A percentile compares a stretch with the other conserved stretches of the same genome.
phyloP scores from a whole-genome alignment of 2,888 invertebrate genomes.

The Argynnis bischoffii region DNA sequence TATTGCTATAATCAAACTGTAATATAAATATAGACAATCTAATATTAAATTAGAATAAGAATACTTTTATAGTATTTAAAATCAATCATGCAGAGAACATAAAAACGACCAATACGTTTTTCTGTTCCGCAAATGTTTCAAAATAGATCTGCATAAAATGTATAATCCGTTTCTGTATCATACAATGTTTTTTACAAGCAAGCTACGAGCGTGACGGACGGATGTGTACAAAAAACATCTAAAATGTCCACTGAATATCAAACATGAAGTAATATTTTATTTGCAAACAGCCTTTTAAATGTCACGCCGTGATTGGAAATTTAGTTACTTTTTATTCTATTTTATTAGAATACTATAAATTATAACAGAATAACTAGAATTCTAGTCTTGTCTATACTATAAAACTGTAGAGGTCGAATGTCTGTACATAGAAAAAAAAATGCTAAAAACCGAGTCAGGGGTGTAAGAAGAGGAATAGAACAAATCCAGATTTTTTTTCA shows the following conservation, averaged over 20 bases:
- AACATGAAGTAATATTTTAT: slow-evolving; percentile 8
- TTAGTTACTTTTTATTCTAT: background rate
- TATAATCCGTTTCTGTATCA: slow-evolving; percentile 1
- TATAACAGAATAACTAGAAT: no score
- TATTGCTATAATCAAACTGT: no score
- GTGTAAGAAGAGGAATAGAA: no score
- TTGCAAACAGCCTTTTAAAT: slow-evolving; percentile 8
- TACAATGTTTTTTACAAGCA: slow-evolving; percentile 3
- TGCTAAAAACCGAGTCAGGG: no score
- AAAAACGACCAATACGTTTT: background rate
- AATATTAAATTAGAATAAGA: no score
- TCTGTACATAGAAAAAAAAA: no score
- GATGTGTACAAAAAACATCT: slow-evolving; percentile 5
- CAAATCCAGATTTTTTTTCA: no score
- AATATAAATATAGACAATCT: no score
- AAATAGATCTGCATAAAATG: background rate
- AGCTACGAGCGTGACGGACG: slow-evolving; percentile 4
- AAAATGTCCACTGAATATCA: slow-evolving; percentile 3
- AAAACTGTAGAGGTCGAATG: no score
- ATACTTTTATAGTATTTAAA: background rate
- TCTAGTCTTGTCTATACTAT: no score
- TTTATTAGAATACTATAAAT: no score
- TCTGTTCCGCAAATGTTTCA: slow-evolving; percentile 1
- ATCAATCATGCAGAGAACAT: background rate
- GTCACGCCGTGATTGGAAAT: slow-evolving; percentile 9